Evolutionary conservation across 2,888 invertebrate species (phyloP).

Genomic region (Caenorhabditis imperialis): DNA sequence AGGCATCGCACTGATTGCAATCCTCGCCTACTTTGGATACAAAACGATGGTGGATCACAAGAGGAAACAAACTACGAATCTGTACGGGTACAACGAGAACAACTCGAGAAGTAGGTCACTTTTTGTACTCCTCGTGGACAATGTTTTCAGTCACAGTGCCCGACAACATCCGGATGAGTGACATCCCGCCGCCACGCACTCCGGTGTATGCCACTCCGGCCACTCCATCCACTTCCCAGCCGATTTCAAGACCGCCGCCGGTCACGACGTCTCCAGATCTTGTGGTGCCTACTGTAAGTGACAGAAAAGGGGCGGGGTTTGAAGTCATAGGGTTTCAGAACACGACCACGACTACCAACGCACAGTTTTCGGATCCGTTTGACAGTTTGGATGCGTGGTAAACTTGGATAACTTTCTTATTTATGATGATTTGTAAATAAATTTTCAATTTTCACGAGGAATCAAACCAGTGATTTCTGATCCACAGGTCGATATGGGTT

Average conservation of each 20-base stretch:
- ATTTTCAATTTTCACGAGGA: no score
- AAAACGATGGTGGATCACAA: conserved; percentile 34
- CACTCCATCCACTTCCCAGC: neutral
- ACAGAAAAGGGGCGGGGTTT: no score
- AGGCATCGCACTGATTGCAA: conserved; percentile 40
- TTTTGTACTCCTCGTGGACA: neutral
- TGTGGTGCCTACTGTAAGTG: conserved; percentile 21
- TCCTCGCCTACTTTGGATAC: conserved; percentile 43
- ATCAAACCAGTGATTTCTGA: no score
- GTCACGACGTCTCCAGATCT: conserved; percentile 33
- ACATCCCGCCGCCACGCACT: conserved; percentile 44
- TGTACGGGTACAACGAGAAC: conserved; percentile 33
- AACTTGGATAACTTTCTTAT: no score
- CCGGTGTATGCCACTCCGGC: conserved; percentile 21
- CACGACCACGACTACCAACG: conserved; percentile 1
- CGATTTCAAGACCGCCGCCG: neutral
- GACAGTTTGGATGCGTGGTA: conserved; percentile 43
- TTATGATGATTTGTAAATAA: no score
- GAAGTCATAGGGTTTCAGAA: conserved; percentile 4
- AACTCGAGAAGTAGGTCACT: conserved; percentile 18
- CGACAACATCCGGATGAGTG: conserved; percentile 45
- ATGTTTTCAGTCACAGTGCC: conserved; percentile 29
- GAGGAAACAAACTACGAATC: conserved; percentile 8
- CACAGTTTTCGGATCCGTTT: conserved; percentile 42
- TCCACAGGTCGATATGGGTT: no score